phyloP scores from a whole-genome alignment of 1,140 invertebrate species.

The Zeugodacus cucurbitae region DNA sequence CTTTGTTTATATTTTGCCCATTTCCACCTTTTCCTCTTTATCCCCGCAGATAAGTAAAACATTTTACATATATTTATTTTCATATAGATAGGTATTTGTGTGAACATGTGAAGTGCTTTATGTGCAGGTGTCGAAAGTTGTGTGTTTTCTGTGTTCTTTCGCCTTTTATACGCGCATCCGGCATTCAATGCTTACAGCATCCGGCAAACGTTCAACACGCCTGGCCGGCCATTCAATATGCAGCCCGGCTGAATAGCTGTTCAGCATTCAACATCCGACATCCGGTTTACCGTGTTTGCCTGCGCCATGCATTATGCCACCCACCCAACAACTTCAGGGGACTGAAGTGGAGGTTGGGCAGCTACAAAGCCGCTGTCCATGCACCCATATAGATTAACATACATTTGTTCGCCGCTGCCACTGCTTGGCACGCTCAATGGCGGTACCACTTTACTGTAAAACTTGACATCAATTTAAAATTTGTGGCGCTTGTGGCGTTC shows the following conservation, averaged over 20 bases:
- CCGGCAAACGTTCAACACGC: not conserved
- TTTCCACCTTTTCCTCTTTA: not conserved
- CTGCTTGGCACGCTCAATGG: not conserved
- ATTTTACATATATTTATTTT: not conserved
- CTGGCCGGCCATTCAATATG: not conserved
- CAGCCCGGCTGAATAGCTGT: not conserved
- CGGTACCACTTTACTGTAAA: not conserved
- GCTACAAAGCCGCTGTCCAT: not conserved
- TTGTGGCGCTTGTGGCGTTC: conserved; percentile 17
- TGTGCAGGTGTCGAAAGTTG: not conserved
- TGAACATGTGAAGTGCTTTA: not conserved
- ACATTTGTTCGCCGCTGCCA: not conserved
- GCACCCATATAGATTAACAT: not conserved
- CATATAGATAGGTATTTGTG: not conserved
- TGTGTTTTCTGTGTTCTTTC: not conserved
- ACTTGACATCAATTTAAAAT: conserved; percentile 37
- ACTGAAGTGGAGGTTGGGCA: not conserved
- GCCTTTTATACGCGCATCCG: conserved; percentile 16
- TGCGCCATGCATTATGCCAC: not conserved
- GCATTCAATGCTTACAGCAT: not conserved
- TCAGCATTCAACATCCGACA: conserved; percentile 10
- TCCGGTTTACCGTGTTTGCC: conserved; percentile 17
- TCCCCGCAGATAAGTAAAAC: not conserved
- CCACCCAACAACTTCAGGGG: not conserved
- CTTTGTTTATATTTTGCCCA: not conserved